These are phyloP conservation scores for Drosophila greeni DNA, from an alignment of 2,888 invertebrate species.

Conservation along the genomic window DNA sequence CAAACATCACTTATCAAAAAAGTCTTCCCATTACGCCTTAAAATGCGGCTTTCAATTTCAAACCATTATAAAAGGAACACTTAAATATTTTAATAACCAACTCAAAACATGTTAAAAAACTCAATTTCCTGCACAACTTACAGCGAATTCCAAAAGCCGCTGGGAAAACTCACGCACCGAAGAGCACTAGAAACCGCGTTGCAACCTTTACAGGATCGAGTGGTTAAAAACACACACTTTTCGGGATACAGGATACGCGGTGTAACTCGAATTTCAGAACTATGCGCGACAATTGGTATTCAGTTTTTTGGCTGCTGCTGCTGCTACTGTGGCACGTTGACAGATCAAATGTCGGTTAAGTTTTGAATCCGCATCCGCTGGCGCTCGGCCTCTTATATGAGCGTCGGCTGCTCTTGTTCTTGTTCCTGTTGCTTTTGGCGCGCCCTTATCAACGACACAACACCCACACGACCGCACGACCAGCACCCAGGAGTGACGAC, in stretches of 20 bases:
- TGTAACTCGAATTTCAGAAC: background rate
- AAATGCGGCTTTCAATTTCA: background rate
- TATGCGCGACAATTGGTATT: conserved; percentile 7
- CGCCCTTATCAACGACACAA: conserved; percentile 49
- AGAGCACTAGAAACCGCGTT: conserved; percentile 13
- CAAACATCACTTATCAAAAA: background rate
- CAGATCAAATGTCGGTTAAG: conserved; percentile 77
- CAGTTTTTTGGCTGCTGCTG: conserved; percentile 24
- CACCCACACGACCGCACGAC: conserved; percentile 51
- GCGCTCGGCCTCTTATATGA: conserved; percentile 72
- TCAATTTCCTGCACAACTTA: conserved; percentile 12
- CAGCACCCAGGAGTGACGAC: conserved; percentile 37
- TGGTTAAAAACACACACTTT: conserved; percentile 4
- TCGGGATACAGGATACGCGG: background rate
- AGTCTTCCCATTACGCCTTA: background rate
- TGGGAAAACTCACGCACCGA: conserved; percentile 14
- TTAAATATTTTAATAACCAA: background rate
- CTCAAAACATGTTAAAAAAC: background rate
- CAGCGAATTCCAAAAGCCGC: conserved; percentile 10
- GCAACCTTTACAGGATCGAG: conserved; percentile 1
- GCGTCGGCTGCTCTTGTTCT: conserved; percentile 28
- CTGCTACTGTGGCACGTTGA: conserved; percentile 63
- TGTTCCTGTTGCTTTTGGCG: conserved; percentile 34
- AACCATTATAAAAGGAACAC: background rate
- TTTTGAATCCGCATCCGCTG: conserved; percentile 74